A percentile compares a stretch with the other conserved stretches of the same genome.
phyloP scores from a whole-genome alignment of 2,113 vertebrate genomes.

The Otocyon megalotis region DNA sequence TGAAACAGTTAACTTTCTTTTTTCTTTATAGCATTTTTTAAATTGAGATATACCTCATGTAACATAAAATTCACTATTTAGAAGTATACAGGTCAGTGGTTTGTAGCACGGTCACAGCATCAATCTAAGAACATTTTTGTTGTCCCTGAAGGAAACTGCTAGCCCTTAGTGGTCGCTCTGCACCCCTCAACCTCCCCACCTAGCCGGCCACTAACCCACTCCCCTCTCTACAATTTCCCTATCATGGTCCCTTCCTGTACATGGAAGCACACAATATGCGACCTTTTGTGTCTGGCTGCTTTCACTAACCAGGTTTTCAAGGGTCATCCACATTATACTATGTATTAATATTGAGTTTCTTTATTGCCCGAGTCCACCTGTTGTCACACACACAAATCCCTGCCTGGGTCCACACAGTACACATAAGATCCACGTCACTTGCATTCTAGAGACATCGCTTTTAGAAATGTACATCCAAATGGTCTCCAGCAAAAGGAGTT shows the following conservation, averaged over 20 bases:
- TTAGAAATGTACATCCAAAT: not conserved
- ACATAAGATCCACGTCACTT: accelerated
- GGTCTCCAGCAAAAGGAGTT: not conserved
- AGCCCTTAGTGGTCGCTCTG: accelerated
- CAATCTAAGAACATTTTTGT: not conserved
- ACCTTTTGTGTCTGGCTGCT: not conserved
- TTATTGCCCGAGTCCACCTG: not conserved
- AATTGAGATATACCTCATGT: accelerated
- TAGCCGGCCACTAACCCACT: accelerated
- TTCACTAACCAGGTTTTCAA: not conserved
- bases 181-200: not conserved
- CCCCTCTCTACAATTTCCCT: not conserved
- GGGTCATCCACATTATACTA: not conserved
- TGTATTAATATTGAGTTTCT: too few species aligned
- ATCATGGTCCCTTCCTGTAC: accelerated
- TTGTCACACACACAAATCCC: not conserved
- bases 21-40: not conserved
- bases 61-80: accelerated
- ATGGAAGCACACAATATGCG: accelerated
- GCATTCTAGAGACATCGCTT: not conserved
- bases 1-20: accelerated
- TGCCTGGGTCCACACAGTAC: accelerated
- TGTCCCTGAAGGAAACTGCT: not conserved
- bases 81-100: accelerated
- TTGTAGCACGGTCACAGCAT: not conserved